Percentiles rank a stretch among this genome's conserved stretches.
These are phyloP conservation scores for Gorsachius goisagi DNA, from an alignment of 2,113 vertebrate species.

Conservation along the genomic window DNA sequence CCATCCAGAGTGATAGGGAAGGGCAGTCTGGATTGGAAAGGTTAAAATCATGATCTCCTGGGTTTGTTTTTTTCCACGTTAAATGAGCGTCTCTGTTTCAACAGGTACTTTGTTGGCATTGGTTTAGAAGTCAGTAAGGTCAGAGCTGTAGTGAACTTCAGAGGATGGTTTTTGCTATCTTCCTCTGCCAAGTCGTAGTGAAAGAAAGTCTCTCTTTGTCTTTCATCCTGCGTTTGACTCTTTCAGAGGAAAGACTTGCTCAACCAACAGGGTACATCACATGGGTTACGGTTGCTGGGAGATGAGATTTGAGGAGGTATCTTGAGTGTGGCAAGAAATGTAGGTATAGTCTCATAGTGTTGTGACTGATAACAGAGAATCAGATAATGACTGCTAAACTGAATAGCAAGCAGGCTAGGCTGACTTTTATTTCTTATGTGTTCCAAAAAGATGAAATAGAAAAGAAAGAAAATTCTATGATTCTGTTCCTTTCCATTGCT, in stretches of 20 bases:
- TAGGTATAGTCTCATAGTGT: neutral
- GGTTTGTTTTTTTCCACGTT: accelerated
- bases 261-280: neutral
- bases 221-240: neutral
- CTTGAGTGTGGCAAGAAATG: neutral
- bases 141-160: neutral
- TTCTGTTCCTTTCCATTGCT: neutral
- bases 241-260: neutral
- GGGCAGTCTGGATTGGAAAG: neutral
- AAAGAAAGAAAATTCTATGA: neutral
- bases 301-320: neutral
- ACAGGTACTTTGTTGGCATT: neutral
- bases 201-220: neutral
- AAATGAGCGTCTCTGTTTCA: neutral
- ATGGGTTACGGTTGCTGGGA: neutral
- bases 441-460: neutral
- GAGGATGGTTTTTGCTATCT: neutral
- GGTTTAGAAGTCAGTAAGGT: slow-evolving; percentile 6
- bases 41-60: neutral
- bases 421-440: neutral
- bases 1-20: neutral
- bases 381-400: neutral
- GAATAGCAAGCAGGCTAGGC: neutral
- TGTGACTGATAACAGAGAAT: neutral
- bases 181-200: neutral